Base-by-base conservation (phyloP, 2,797 vertebrate genomes). In the Macroramphosus scolopax region DNA sequence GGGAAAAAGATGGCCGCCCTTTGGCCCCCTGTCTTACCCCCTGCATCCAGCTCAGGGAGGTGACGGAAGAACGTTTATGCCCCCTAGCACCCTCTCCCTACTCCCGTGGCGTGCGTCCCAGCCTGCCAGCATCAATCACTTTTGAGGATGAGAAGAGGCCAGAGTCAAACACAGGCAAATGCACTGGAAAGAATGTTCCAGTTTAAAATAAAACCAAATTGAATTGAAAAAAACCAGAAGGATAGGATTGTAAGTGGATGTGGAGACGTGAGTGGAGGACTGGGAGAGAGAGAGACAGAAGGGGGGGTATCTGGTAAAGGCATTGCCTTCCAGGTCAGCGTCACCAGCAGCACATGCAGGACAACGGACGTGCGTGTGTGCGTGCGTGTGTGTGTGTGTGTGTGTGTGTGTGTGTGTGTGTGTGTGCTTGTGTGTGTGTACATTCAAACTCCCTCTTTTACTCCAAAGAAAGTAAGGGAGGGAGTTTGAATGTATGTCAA, bases 301-400 rank as follows among this genome's bases (percentile, higher is more conserved):
- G 36, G 16, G 41, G 40, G 38, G 78, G 76, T 90, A 91, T 94
- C 93, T 96, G 93, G 87, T 91, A 91, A 92, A 93, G 85, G 82
- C 91, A 91, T 92, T 56, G 88, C 79, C 80, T 81, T 75, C 75
- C 58, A 66, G 87, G 85, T 88, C 79, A 86, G 61, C 75, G 71
- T 80, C 75, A 74, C 61, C 74, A 63, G 37, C 70, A 45, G 50
- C 51, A 59, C 34, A 54, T 26, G 13, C 40, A 39, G 40, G 69
- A 51, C 56, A 69, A 58, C 37, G 53, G n/a, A n/a, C n/a, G n/a
- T n/a, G n/a, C n/a, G n/a, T n/a, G n/a, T n/a, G n/a, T n/a, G n/a
- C n/a, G n/a, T n/a, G n/a, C n/a, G n/a, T n/a, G n/a, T n/a, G n/a
- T n/a, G n/a, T n/a, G n/a, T n/a, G n/a, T n/a, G n/a, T n/a, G n/a